Percentiles rank a stretch among this genome's conserved stretches.
Conservation (phyloP, 2,113 vertebrate genomes). For the Circaetus cinerascens region DNA sequence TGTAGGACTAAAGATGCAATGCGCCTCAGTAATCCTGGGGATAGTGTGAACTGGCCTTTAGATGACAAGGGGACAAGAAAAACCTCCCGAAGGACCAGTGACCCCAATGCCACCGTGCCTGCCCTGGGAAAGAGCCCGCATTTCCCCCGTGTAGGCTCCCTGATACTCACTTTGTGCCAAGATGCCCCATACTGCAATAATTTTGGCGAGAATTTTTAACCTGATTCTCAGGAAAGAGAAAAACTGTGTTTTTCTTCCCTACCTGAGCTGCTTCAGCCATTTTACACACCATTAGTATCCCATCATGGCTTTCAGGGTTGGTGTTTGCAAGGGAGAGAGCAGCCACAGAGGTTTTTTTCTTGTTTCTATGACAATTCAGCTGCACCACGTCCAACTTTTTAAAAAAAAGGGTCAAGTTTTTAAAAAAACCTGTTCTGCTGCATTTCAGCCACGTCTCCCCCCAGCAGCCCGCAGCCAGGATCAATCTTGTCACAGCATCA, state of each 20-base stretch:
- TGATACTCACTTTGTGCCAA: accelerated
- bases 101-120: accelerated
- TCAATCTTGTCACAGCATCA: background rate
- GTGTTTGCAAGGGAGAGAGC: background rate
- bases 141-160: background rate
- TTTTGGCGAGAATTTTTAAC: background rate
- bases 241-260: background rate
- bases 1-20: background rate
- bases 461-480: background rate
- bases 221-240: background rate
- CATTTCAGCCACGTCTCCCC: accelerated
- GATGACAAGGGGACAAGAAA: background rate
- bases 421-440: background rate
- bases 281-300: background rate
- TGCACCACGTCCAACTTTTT: too few species aligned
- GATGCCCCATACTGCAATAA: background rate
- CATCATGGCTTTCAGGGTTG: background rate
- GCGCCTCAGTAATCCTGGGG: background rate
- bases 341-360: background rate
- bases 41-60: background rate
- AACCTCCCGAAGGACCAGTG: background rate
- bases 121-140: accelerated
- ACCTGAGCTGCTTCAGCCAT: background rate
- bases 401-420: background rate
- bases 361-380: background rate